Base-by-base conservation (phyloP, 2,888 invertebrate genomes). In the Chrysopilus asiliformis region DNA sequence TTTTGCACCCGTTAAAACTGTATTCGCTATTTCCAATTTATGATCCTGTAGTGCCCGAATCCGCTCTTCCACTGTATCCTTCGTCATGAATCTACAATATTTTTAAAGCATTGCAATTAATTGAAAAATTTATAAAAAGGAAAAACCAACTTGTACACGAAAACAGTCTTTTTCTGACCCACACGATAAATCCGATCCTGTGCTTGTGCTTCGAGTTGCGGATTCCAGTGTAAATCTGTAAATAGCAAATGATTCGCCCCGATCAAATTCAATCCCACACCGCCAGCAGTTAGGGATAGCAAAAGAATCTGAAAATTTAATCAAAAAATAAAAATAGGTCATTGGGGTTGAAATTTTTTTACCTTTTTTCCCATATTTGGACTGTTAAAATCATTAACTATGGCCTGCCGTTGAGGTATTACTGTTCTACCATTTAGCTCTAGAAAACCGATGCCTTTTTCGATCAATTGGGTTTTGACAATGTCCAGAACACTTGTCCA, bases 171-270 rank as follows among this genome's bases (percentile, higher is more conserved):
- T 32, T 61, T 72, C 59, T 95, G 95, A 0, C 94, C 94, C 43
- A 94, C 78, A 41, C 94, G 68, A 64, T 93, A 91, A 43, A 95
- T 79, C 42, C 95, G 70, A 66, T 95, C 95, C 64, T 86, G 87
- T 0, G 94, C 95, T 61, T 95, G 95, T 28, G 79, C 72, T 62
- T 97, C 95, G 30, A 95, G 64, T 53, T 94, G 93, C 0, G 95
- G 95, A 70, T 95, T 97, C 91, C 94, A 97, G 62, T 95, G 94
- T 35, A 90, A 72, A 65, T 97, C 95, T 15, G 91, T 60, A 20
- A 97, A 66, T 19, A 94, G 71, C 31, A 97, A 70, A 59, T 95
- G 89, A 67, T 86, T 93, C 1, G 81, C 95, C 3, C 94, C 95
- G 38, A 84, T 71, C 36, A 95, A 69, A 68, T 97, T 95, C 10